Conservation (phyloP, 2,797 vertebrate genomes). For the Takifugu ocellatus region DNA sequence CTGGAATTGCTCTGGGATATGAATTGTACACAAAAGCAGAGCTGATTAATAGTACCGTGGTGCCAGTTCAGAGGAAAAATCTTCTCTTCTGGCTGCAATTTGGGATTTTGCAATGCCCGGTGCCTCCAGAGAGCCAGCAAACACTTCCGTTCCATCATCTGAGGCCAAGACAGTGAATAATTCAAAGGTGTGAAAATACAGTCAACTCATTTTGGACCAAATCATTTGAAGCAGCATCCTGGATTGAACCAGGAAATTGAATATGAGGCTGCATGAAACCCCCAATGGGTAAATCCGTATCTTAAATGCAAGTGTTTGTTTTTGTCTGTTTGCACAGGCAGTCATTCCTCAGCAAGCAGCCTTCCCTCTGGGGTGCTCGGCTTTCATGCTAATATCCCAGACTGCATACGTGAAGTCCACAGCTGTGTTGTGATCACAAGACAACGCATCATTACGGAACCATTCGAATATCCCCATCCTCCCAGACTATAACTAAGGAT, state of each 20-base stretch:
- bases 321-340: too few relatives aligned
- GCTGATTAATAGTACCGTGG: slow-evolving; percentile 38
- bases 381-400: slow-evolving; percentile 1
- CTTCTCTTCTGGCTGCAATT: slow-evolving; percentile 47
- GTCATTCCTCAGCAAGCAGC: background rate
- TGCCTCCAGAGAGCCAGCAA: slow-evolving; percentile 35
- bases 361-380: background rate
- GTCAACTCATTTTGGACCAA: slow-evolving; percentile 11
- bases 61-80: slow-evolving; percentile 36
- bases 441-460: background rate
- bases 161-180: slow-evolving; percentile 31
- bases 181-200: slow-evolving; percentile 33
- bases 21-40: slow-evolving; percentile 41
- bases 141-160: slow-evolving; percentile 37
- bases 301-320: background rate
- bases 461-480: slow-evolving; percentile 23
- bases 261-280: too few relatives aligned
- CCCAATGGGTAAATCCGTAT: too few relatives aligned
- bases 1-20: slow-evolving; percentile 25
- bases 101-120: slow-evolving; percentile 48
- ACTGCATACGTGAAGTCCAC: background rate
- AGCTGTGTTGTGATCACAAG: background rate
- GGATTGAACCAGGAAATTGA: background rate
- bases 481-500: slow-evolving; percentile 55
- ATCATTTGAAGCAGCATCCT: too few relatives aligned